Conservation (phyloP, 30 jellyfish, hydroid and myxozoan species). For the Calvadosia cruxmelitensis region DNA sequence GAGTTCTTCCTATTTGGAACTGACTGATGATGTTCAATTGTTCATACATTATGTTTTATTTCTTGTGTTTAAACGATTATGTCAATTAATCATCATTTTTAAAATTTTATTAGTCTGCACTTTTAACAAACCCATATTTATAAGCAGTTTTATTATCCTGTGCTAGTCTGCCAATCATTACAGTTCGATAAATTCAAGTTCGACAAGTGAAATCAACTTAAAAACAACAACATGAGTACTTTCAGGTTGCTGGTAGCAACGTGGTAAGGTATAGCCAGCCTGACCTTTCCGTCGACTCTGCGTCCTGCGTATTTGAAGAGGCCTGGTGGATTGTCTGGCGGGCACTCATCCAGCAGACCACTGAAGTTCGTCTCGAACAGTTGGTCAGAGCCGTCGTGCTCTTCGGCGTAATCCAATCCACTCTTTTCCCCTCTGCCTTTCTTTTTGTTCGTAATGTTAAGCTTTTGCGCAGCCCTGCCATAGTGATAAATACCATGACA, state of each 20-base stretch:
- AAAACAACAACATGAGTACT: too few species aligned
- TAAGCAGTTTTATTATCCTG: too few species aligned
- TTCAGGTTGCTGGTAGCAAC: background rate
- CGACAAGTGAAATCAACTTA: too few species aligned
- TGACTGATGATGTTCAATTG: too few species aligned
- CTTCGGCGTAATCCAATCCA: slow-evolving; percentile 23
- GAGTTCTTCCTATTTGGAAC: too few species aligned
- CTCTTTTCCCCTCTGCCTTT: slow-evolving; percentile 27
- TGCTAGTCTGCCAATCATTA: too few species aligned
- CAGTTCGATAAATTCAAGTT: too few species aligned
- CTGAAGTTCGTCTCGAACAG: slow-evolving; percentile 73
- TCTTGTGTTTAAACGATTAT: too few species aligned
- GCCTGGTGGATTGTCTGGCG: slow-evolving; percentile 96
- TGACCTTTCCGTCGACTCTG: slow-evolving; percentile 95
- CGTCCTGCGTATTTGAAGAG: slow-evolving; percentile 86
- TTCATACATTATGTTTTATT: too few species aligned
- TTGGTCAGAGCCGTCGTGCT: slow-evolving; percentile 33
- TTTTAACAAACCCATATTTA: too few species aligned
- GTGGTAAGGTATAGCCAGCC: background rate
- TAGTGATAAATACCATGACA: background rate
- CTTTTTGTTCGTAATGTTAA: slow-evolving; percentile 70
- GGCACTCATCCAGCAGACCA: slow-evolving; percentile 26
- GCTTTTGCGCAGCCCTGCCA: slow-evolving; percentile 87
- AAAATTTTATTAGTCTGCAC: too few species aligned
- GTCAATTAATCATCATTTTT: too few species aligned